Evolutionary conservation across 2,888 invertebrate genomes (phyloP), one percentile per base, ranked within the genome.

Genomic region (Oxytorus armatus): DNA sequence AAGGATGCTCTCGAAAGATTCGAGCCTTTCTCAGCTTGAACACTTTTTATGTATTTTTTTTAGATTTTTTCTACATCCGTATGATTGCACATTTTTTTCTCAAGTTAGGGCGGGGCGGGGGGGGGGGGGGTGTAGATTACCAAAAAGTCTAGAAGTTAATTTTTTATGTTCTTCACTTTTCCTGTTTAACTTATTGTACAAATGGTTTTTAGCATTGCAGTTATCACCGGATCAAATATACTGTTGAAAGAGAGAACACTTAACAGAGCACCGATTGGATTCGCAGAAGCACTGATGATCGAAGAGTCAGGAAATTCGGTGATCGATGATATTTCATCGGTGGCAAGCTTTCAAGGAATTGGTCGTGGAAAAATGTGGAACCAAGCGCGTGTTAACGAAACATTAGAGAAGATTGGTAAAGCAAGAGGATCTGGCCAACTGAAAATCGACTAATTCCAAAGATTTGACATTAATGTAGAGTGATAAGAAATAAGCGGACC

Each of bases 301-400:
- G 77, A 82, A 2, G 36, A 63, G 3, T 51, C 78, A 0, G 81
- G 66, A 14, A 77, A 79, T 14, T 79, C 79, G 4, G 25, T 21
- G 1, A 10, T 49, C 16, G 85, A 83, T 3, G 85, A 85, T 16
- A 59, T 79, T 2, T 81, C 81, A 69, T 85, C 85, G 0, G 78
- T 81, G 2, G n/a, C 33, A 0, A 84, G 83, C 39, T 51, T 47
- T 42, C 61, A 70, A 42, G 33, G 55, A 11, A 44, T 79, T 7
- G 83, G 84, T 18, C 82, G 83, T 39, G 84, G 83, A 36, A 82
- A 75, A 21, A 53, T 51, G 0, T 55, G 61, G 7, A 53, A 5
- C 3, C 16, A 51, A 57, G 18, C 14, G n/a, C 11, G 16, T n/a
- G n/a, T n/a, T 8, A 33, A 21, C 25, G 53, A 70, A 23, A 36